Evolutionary conservation across 2,797 vertebrate species (phyloP), one percentile per base, ranked within the genome.

Genomic region (Eidolon dupreanum): DNA sequence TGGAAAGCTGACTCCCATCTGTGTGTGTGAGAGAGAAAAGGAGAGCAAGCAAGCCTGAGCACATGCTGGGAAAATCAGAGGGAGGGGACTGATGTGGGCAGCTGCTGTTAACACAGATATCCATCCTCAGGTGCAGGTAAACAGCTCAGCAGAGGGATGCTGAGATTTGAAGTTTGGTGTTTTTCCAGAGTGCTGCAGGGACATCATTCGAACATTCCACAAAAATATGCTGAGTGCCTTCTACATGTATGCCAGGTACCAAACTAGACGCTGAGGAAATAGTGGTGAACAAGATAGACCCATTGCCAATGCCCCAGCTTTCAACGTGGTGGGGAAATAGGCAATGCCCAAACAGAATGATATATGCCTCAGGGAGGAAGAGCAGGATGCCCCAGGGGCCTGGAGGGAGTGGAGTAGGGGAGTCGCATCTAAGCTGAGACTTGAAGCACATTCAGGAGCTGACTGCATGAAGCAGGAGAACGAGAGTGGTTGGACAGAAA

Each of bases 1-100:
- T 98, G 97, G 90, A 90, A 96, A 90, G 94, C 96, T 83, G 92
- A 94, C 93, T 97, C 95, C 97, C 96, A 95, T 97, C 96, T 97
- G 96, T 94, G 87, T 88, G 65, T 94, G 77, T 8, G 93, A 0
- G 82, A 90, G 74, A 57, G 22, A 77, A 55, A 81, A 77, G 77
- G 79, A 79, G 75, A 84, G 78, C 16, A 61, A 75, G 63, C 5
- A 51, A 75, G 88, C 43, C 38, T 36, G 73, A 93, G 70, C 84
- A 74, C 75, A 55, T 6, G 16, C 83, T 12, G 70, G 55, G 78
- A 77, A 15, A 28, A 8, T 11, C 51, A 22, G 66, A 78, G 77
- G 1, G 3, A 63, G 79, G 73, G 75, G 28, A 49, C 41, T 9
- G 71, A 36, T 33, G 63, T 6, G 10, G 70, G 75, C 75, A 57